Conservation (phyloP, 2,797 vertebrate species). For the Coregonus sp. region DNA sequence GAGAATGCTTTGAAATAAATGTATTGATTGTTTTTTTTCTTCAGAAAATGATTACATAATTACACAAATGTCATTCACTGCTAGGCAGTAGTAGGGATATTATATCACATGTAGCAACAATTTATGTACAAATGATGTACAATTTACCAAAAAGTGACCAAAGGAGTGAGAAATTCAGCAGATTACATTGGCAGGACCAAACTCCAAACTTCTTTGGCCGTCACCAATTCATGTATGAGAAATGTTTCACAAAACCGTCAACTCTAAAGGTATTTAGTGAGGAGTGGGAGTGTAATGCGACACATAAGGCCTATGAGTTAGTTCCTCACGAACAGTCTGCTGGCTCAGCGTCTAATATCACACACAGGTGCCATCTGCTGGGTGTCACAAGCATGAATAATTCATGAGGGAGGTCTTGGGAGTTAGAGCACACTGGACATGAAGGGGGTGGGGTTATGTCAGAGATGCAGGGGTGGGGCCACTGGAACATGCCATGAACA, state of each 20-base stretch:
- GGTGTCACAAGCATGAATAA: neutral
- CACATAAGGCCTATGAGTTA: conserved; percentile 9
- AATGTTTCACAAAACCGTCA: neutral
- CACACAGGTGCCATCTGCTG: conserved; percentile 4
- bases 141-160: neutral
- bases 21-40: neutral
- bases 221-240: neutral
- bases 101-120: neutral
- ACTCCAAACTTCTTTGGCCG: neutral
- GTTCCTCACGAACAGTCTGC: neutral
- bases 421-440: neutral
- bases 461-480: neutral
- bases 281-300: conserved; percentile 18
- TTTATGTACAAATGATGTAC: neutral
- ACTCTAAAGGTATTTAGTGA: neutral
- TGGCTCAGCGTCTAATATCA: neutral
- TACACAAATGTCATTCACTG: neutral
- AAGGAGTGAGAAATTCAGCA: neutral
- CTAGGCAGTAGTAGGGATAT: neutral
- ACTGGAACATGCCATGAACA: too few relatives aligned
- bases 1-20: conserved; percentile 6
- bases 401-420: neutral
- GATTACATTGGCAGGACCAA: neutral
- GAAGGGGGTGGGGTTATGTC: neutral
- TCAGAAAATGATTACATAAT: neutral